phyloP scores from a whole-genome alignment of 30 jellyfish, hydroid and myxozoan genomes.

The Calvadosia cruxmelitensis region DNA sequence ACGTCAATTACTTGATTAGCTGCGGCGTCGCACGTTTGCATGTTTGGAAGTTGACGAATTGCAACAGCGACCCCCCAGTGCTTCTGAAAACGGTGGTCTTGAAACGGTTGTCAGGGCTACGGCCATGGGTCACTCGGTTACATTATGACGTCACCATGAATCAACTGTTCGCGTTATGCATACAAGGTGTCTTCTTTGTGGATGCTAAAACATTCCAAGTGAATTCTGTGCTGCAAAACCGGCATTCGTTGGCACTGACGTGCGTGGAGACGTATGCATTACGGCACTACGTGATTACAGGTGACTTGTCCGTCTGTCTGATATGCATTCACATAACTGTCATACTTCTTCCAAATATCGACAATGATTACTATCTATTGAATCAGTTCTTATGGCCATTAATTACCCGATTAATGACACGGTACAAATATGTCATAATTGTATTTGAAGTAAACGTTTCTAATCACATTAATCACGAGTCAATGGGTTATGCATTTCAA shows the following conservation, averaged over 20 bases:
- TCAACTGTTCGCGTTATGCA: slow-evolving; percentile 54
- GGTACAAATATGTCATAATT: too few species aligned
- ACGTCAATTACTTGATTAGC: slow-evolving; percentile 17
- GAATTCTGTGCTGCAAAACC: slow-evolving; percentile 34
- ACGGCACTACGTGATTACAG: slow-evolving; percentile 59
- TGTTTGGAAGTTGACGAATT: slow-evolving; percentile 42
- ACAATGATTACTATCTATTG: too few species aligned
- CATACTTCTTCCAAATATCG: too few species aligned
- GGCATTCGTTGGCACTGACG: slow-evolving; percentile 58
- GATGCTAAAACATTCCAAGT: slow-evolving; percentile 9
- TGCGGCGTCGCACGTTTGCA: slow-evolving; percentile 63
- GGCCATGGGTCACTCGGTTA: slow-evolving; percentile 58
- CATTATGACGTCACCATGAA: slow-evolving; percentile 16
- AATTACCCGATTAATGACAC: too few species aligned
- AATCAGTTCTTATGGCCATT: too few species aligned
- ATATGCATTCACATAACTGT: too few species aligned
- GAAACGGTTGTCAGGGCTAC: slow-evolving; percentile 6
- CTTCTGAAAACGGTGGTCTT: slow-evolving; percentile 16
- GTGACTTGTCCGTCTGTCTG: too few species aligned
- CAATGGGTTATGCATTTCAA: too few species aligned
- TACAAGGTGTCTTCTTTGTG: slow-evolving; percentile 39
- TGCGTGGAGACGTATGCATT: slow-evolving; percentile 34
- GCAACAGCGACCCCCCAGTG: slow-evolving; percentile 43
- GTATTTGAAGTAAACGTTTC: too few species aligned
- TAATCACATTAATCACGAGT: too few species aligned